Base-by-base conservation (phyloP, 2,113 vertebrate genomes). In the Syngnathus typhle region DNA sequence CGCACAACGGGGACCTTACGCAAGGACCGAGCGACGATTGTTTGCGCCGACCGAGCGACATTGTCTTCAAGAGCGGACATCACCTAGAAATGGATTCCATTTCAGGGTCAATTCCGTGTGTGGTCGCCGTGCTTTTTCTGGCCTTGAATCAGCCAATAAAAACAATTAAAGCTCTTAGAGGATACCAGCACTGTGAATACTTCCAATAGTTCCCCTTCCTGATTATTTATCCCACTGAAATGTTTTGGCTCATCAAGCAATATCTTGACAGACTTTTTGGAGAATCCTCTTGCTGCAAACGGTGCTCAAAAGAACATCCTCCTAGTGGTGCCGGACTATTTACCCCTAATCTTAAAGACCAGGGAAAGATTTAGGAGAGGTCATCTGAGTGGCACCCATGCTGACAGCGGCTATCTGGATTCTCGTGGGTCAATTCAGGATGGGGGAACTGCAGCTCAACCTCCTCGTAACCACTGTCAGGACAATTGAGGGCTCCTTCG, bases 311-410 rank as follows among this genome's bases (percentile, higher is more conserved):
- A 32, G 27, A 32, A 32, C 27, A 32, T 32, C 27, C 27, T 32
- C 3, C 27, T 32, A 3, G 27, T 32, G 27, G 27, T 32, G 27
- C 27, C 27, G 27, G 27, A 70, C 73, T 71, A 47, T 74, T 80
- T 75, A 32, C 73, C 77, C 71, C n/a, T 78, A 74, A 74, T 84
- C 68, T 73, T 67, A 59, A 74, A 67, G 44, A 49, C 62, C 70
- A 60, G 66, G 77, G 55, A 69, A 58, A 71, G 79, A 69, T 74
- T 16, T 59, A 60, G 27, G 43, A 67, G 61, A 75, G 32, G 63
- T 75, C 81, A 84, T 82, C 79, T 79, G 65, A n/a, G n/a, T n/a
- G n/a, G n/a, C n/a, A n/a, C n/a, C n/a, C n/a, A n/a, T n/a, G n/a
- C n/a, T n/a, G n/a, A n/a, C n/a, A n/a, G n/a, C n/a, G n/a, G n/a